Evolutionary conservation across 2,113 vertebrate species (phyloP).

Genomic region (Pampusana beccarii): DNA sequence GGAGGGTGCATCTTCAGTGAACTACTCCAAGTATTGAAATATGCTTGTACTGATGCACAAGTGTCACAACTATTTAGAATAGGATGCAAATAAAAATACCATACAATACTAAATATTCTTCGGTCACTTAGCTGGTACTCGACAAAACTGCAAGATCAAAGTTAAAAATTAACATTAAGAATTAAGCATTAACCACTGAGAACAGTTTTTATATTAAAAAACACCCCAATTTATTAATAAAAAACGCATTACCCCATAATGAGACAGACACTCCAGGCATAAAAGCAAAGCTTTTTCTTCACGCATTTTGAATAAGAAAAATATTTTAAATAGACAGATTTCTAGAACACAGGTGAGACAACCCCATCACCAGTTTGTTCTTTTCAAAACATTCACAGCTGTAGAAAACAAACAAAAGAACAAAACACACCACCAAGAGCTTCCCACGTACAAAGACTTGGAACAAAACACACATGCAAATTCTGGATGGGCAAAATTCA

Average conservation of each 20-base stretch:
- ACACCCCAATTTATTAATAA: neutral
- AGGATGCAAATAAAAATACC: neutral
- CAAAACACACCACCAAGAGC: neutral
- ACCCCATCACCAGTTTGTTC: neutral
- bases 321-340: neutral
- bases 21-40: neutral
- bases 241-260: neutral
- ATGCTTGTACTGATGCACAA: neutral
- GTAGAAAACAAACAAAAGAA: neutral
- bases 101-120: neutral
- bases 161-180: neutral
- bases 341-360: neutral
- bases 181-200: neutral
- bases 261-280: neutral
- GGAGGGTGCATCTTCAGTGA: neutral
- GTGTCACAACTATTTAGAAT: neutral
- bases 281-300: neutral
- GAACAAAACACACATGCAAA: neutral
- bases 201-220: neutral
- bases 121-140: neutral
- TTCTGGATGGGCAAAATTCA: neutral
- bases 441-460: neutral
- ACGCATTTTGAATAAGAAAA: neutral
- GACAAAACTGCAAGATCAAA: neutral
- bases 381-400: neutral